Percentiles rank a stretch among this genome's conserved stretches.
Evolutionary conservation across 2,797 vertebrate genomes (phyloP).

Genomic region (Karalla daura): DNA sequence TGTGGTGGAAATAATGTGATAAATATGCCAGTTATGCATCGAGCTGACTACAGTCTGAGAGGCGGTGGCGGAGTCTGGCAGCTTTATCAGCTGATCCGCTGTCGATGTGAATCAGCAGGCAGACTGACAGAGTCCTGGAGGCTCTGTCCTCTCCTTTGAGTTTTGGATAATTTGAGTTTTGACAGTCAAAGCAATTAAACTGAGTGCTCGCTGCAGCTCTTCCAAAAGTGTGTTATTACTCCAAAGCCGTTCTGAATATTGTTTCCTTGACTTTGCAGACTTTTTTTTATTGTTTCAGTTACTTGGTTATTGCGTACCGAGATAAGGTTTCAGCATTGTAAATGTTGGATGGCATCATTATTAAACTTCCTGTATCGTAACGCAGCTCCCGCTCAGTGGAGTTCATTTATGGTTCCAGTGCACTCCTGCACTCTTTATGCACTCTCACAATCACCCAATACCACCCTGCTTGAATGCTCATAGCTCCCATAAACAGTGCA

Average conservation of each 20-base stretch:
- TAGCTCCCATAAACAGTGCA: slow-evolving; percentile 26
- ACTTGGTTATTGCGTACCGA: slow-evolving; percentile 34
- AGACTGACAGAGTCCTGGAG: slow-evolving; percentile 38
- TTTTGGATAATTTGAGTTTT: background rate
- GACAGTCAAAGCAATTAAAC: slow-evolving; percentile 15
- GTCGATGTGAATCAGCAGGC: slow-evolving; percentile 49
- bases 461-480: slow-evolving; percentile 26
- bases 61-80: slow-evolving; percentile 20
- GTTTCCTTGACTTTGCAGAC: slow-evolving; percentile 1
- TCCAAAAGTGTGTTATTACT: slow-evolving; percentile 11
- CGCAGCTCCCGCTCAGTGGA: slow-evolving; percentile 41
- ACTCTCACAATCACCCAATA: slow-evolving; percentile 36
- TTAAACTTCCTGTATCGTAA: slow-evolving; percentile 35
- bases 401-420: slow-evolving; percentile 46
- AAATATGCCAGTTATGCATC: background rate
- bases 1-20: slow-evolving; percentile 7
- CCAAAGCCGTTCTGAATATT: slow-evolving; percentile 15
- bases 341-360: slow-evolving; percentile 34
- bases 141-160: slow-evolving; percentile 17
- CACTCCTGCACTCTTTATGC: slow-evolving; percentile 43
- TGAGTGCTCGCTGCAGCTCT: background rate
- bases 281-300: slow-evolving; percentile 31
- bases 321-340: slow-evolving; percentile 20
- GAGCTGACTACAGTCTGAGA: background rate
- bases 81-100: slow-evolving; percentile 25